Conservation (phyloP, 2,888 invertebrate genomes). For the Sarcophaga carnaria region DNA sequence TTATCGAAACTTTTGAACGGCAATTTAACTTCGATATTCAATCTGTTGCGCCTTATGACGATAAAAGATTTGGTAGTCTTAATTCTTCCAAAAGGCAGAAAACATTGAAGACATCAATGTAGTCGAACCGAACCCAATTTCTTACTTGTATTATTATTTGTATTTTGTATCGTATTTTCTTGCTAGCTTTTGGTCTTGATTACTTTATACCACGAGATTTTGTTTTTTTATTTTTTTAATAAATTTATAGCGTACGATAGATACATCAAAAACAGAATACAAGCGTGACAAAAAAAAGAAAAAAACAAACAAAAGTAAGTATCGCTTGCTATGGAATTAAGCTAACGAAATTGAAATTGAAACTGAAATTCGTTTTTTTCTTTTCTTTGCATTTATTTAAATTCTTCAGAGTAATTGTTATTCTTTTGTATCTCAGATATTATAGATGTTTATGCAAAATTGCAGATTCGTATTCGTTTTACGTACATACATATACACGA, state of each 20-base stretch:
- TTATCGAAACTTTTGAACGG: too few species aligned
- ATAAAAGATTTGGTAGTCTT: too few species aligned
- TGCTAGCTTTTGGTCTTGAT: constrained; percentile 17
- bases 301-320: neutral
- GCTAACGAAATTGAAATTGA: constrained; percentile 39
- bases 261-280: neutral
- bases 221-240: neutral
- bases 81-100: too few species aligned
- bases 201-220: constrained; percentile 6
- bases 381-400: neutral
- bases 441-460: neutral
- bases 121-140: too few species aligned
- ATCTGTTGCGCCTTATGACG: too few species aligned
- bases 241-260: neutral
- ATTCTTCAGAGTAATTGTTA: constrained; percentile 7
- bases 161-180: too few species aligned
- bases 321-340: neutral
- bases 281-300: neutral
- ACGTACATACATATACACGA: neutral
- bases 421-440: neutral
- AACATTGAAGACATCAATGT: too few species aligned
- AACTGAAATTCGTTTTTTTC: constrained; percentile 8
- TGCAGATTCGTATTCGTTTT: neutral
- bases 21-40: too few species aligned
- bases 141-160: too few species aligned